phyloP scores from a whole-genome alignment of 2,113 vertebrate species.

The Triplophysa siluroides region DNA sequence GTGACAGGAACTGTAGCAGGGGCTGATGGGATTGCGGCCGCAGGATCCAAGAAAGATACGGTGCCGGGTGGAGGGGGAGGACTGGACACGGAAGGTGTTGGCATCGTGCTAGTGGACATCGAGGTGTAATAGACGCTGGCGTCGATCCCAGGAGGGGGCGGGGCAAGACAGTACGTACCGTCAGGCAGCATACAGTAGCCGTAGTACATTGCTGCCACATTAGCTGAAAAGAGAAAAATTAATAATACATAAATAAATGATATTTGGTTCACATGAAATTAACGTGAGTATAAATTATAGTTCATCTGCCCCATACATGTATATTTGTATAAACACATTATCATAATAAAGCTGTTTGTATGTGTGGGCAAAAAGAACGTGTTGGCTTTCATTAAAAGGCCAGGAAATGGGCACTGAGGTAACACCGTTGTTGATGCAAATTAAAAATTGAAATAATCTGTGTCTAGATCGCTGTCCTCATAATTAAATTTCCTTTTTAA shows the following conservation, averaged over 20 bases:
- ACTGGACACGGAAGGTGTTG: slow-evolving; percentile 65
- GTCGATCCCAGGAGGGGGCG: slow-evolving; percentile 89
- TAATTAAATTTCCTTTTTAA: slow-evolving; percentile 47
- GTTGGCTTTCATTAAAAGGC: not conserved
- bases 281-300: not conserved
- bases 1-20: slow-evolving; percentile 65
- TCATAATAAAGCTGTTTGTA: not conserved
- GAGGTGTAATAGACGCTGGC: slow-evolving; percentile 83
- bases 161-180: slow-evolving; percentile 90
- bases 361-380: not conserved
- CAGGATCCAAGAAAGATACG: slow-evolving; percentile 74
- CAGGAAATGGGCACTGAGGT: slow-evolving; percentile 4
- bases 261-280: not conserved
- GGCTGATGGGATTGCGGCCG: slow-evolving; percentile 63
- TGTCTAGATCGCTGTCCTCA: slow-evolving; percentile 30
- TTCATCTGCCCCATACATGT: not conserved
- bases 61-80: slow-evolving; percentile 75
- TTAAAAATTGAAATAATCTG: slow-evolving; percentile 47
- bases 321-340: not conserved
- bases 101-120: slow-evolving; percentile 76
- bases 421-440: slow-evolving; percentile 32
- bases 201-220: slow-evolving; percentile 87
- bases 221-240: slow-evolving; percentile 63
- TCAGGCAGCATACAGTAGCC: slow-evolving; percentile 98
- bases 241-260: not conserved